These are phyloP conservation scores for Camponotus floridanus DNA, from an alignment of 1,140 invertebrate genomes.

Conservation along the genomic window DNA sequence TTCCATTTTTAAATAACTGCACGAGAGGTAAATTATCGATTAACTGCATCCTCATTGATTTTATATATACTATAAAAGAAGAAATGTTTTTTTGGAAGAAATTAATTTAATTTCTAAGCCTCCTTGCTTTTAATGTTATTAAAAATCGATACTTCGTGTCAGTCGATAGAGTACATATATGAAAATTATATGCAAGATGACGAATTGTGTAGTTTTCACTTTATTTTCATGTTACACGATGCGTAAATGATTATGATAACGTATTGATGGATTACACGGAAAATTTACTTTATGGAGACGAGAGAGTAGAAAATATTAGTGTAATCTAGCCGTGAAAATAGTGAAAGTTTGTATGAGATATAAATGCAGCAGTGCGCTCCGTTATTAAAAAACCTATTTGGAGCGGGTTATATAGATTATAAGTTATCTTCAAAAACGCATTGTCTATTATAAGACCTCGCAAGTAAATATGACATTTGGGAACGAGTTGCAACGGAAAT, in stretches of 20 bases:
- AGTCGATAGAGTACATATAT: neutral
- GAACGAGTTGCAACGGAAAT: neutral
- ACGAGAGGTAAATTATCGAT: neutral
- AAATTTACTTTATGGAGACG: slow-evolving; percentile 28
- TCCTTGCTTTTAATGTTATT: slow-evolving; percentile 51
- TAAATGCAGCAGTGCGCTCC: neutral
- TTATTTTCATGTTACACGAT: slow-evolving; percentile 2
- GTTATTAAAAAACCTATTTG: slow-evolving; percentile 12
- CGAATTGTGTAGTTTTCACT: neutral
- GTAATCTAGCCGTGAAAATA: too few species aligned
- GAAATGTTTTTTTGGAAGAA: neutral
- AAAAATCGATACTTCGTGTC: slow-evolving; percentile 40
- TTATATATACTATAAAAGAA: neutral
- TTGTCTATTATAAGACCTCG: slow-evolving; percentile 8
- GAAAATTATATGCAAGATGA: slow-evolving; percentile 25
- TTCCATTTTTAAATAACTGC: too few species aligned
- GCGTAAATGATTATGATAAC: slow-evolving; percentile 16
- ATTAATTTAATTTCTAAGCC: slow-evolving; percentile 35
- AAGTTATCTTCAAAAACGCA: neutral
- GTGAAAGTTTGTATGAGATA: neutral
- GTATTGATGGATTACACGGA: slow-evolving; percentile 24
- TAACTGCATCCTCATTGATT: neutral
- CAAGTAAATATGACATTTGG: slow-evolving; percentile 23
- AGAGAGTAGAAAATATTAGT: neutral
- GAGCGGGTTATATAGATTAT: neutral